phyloP scores from a whole-genome alignment of 2,797 vertebrate genomes.

The Neoniphon sammara region DNA sequence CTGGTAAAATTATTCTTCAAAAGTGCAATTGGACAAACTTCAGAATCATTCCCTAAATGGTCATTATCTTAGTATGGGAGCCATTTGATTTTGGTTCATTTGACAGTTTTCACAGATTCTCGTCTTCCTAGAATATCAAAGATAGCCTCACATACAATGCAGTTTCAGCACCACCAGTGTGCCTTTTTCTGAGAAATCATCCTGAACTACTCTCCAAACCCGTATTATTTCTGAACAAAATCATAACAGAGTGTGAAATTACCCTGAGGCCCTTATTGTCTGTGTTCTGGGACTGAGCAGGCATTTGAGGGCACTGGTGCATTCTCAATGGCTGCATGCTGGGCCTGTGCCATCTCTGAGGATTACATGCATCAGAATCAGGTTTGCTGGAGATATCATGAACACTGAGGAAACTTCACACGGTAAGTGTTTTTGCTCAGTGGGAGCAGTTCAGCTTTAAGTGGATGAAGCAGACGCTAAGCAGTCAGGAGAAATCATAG shows the following conservation, averaged over 20 bases:
- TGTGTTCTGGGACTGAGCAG: conserved; percentile 71
- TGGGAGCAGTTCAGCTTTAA: conserved; percentile 42
- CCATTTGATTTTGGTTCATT: conserved; percentile 37
- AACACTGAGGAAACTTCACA: conserved; percentile 59
- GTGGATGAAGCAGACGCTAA: conserved; percentile 21
- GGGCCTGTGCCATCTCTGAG: conserved; percentile 68
- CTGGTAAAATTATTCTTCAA: not conserved
- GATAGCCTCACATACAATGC: conserved; percentile 26
- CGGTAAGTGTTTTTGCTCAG: conserved; percentile 62
- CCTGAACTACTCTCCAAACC: conserved; percentile 58
- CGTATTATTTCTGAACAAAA: conserved; percentile 71
- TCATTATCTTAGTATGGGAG: not conserved
- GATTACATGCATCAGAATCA: conserved; percentile 74
- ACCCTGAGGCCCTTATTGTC: conserved; percentile 68
- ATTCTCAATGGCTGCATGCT: conserved; percentile 69
- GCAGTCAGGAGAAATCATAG: conserved; percentile 29
- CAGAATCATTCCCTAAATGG: not conserved
- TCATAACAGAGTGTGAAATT: conserved; percentile 80
- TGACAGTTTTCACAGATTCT: conserved; percentile 22
- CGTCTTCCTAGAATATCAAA: conserved; percentile 45
- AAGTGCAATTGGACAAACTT: not conserved
- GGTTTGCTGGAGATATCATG: conserved; percentile 68
- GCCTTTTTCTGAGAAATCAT: conserved; percentile 52
- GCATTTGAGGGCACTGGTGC: conserved; percentile 70
- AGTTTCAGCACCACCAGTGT: conserved; percentile 38